Base-by-base conservation (phyloP, 1,140 invertebrate species). In the Achroia grisella region DNA sequence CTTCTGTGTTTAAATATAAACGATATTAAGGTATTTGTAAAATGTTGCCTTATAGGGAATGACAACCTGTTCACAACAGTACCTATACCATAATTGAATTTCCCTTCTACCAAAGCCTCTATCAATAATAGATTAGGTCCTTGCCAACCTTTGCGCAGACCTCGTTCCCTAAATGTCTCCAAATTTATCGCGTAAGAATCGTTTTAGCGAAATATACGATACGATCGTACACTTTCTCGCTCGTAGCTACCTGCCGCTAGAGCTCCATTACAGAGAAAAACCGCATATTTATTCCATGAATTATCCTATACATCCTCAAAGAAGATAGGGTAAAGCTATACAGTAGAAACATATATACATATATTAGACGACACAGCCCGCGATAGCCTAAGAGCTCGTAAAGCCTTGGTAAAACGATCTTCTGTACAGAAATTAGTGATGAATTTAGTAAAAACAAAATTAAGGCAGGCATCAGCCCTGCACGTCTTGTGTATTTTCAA, bases 91-190 rank as follows among this genome's bases (percentile, higher is more conserved):
- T 55, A 55, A 62, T 48, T 44, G 37, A 57, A 43, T 47, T 52
- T 47, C 13, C 34, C 44, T 52, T 48, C 46, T 48, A 31, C 49
- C 33, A 47, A 53, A 59, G 37, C 51, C 44, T 51, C 49, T 59
- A 62, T 66, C 52, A 66, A 66, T 66, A 66, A 66, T 62, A 57
- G 56, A 66, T 66, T 60, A 66, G 44, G 49, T 45, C 43, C 50
- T 56, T 50, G 31, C 46, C 44, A 48, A 56, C 52, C 44, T 53
- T 56, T 48, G 39, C 54, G 37, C 29, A 52, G 52, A 39, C 37
- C 55, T 60, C 49, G 44, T 62, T 54, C 49, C 11, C 40, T 58
- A 55, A 58, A 61, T 46, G 52, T 58, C 45, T 36, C 40, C 30
- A 65, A 61, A 61, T 63, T 48, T 63, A 58, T 65, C 48, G 49